Evolutionary conservation across 2,888 invertebrate species (phyloP), one percentile per base, ranked within the genome.

Genomic region (Tromatobia lineatoria): DNA sequence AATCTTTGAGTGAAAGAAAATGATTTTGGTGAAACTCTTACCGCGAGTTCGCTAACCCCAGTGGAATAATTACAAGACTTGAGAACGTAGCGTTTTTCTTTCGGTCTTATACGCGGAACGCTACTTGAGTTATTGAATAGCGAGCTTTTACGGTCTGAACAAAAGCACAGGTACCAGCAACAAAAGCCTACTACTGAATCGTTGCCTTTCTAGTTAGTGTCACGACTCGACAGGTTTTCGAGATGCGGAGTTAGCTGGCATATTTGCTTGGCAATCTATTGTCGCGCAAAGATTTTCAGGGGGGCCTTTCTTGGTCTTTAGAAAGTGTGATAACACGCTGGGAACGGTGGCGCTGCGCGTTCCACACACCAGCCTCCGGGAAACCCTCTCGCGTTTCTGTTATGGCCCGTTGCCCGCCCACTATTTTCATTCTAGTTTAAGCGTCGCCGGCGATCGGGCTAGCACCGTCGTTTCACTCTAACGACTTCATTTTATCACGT

Each of bases 401-500:
- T 23, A 45, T 45, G 45, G 23, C 66, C 6, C 23, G 42, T 64
- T 34, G 57, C 61, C 18, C 47, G 45, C 38, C 64, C 64, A 47
- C 29, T 75, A 75, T 75, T 75, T 75, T 75, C 74, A 75, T 75
- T 75, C 74, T 64, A 75, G 61, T 64, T 64, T 52, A 64, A 80
- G 57, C 74, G 67, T 47, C 64, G 67, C 57, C 73, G 42, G 66
- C 71, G 71, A 79, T 79, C 66, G 78, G 70, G 79, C 66, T 29
- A 70, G 78, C 75, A 23, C 67, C 76, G 76, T 47, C 74, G 80
- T 80, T 83, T 80, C 66, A 71, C 66, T 59, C 76, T 80, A 80
- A 83, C 83, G 83, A 76, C 83, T 80, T 71, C 79, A 73, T 83
- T 83, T 71, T 83, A 80, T 83, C 83, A 73, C 83, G 80, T 79